These are phyloP conservation scores for Hylia prasina DNA, from an alignment of 2,113 vertebrate genomes.

Conservation along the genomic window DNA sequence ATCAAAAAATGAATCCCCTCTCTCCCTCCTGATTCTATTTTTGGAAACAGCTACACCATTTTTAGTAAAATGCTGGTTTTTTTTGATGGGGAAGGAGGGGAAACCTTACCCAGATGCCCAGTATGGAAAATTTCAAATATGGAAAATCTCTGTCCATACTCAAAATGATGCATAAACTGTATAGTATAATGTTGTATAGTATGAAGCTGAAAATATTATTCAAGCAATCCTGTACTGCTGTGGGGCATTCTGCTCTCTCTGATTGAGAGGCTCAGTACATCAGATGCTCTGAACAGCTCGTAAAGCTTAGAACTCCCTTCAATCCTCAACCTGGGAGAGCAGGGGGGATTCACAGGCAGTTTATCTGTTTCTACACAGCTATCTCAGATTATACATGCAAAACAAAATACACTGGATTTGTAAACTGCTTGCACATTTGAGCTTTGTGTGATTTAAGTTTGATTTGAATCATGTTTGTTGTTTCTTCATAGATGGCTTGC, in stretches of 20 bases:
- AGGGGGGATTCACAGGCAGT: neutral
- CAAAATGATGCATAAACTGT: neutral
- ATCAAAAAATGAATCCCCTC: neutral
- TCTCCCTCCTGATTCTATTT: neutral
- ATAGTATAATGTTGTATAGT: neutral
- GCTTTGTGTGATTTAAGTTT: neutral
- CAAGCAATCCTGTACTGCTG: neutral
- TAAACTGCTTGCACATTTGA: neutral
- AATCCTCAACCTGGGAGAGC: neutral
- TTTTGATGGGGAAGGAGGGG: neutral
- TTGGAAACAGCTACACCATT: neutral
- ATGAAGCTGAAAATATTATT: neutral
- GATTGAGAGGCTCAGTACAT: neutral
- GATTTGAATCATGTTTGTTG: neutral
- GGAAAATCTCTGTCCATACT: neutral
- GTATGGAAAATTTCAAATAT: neutral
- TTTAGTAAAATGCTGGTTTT: neutral
- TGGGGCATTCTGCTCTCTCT: neutral
- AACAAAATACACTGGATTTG: neutral
- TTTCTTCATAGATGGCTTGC: constrained; percentile 49
- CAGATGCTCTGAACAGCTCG: neutral
- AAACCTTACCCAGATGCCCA: neutral
- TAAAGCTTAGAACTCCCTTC: neutral
- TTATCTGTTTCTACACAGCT: neutral
- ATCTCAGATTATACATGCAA: neutral